Evolutionary conservation across 2,113 vertebrate species (phyloP).

Genomic region (Lates calcarifer): DNA sequence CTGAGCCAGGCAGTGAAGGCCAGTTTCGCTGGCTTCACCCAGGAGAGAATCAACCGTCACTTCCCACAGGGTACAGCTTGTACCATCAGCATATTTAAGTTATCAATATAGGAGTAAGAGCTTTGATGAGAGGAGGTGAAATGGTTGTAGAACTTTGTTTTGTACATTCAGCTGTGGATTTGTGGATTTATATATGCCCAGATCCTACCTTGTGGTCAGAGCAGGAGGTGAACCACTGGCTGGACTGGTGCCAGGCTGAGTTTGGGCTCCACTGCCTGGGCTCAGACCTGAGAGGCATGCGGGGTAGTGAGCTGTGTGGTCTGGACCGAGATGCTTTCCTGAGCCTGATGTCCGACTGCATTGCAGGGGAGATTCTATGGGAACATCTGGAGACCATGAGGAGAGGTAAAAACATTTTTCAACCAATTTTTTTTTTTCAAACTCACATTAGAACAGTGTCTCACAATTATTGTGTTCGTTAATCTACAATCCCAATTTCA

Average conservation of each 20-base stretch:
- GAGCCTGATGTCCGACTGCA: slow-evolving; percentile 70
- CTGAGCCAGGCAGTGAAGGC: slow-evolving; percentile 75
- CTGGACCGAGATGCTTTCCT: slow-evolving; percentile 79
- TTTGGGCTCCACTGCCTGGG: slow-evolving; percentile 75
- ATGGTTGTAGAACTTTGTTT: background rate
- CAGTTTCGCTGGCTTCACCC: slow-evolving; percentile 79
- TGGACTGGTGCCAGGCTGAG: slow-evolving; percentile 82
- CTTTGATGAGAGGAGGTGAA: background rate
- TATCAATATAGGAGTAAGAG: background rate
- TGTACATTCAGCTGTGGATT: background rate
- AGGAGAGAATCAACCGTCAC: slow-evolving; percentile 69
- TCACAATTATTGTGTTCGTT: too few species aligned
- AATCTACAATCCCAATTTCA: background rate
- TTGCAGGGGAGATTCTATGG: slow-evolving; percentile 82
- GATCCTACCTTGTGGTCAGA: slow-evolving; percentile 79
- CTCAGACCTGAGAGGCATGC: slow-evolving; percentile 70
- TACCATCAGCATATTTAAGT: background rate
- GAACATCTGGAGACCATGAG: slow-evolving; percentile 83
- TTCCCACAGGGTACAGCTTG: slow-evolving; percentile 71
- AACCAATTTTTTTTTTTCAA: too few species aligned
- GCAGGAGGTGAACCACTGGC: slow-evolving; percentile 82
- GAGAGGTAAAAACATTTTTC: slow-evolving; percentile 58
- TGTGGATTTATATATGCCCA: slow-evolving; percentile 15
- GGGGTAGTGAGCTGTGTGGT: slow-evolving; percentile 71
- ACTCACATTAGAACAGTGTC: too few species aligned